These are phyloP conservation scores for Sycophila texana DNA, from an alignment of 2,888 invertebrate genomes.

Conservation along the genomic window DNA sequence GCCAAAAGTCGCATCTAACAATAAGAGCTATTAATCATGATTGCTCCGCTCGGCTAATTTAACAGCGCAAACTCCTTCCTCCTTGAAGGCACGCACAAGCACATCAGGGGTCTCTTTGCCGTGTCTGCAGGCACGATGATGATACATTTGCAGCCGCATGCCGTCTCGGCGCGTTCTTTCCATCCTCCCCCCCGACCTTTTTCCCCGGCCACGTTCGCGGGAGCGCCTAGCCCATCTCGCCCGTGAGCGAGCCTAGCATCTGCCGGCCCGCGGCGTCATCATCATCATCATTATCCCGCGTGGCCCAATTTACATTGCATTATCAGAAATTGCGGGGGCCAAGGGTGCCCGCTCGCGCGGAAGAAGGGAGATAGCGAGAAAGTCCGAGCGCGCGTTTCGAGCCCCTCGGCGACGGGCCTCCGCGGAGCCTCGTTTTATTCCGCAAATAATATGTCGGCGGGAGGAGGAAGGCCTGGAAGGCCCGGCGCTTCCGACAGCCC, in stretches of 20 bases:
- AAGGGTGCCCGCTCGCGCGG: background rate
- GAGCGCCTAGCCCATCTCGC: background rate
- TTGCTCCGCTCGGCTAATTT: too few relatives aligned
- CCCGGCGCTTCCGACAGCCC: slow-evolving; percentile 44
- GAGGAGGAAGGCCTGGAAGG: background rate
- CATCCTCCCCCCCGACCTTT: slow-evolving; percentile 16
- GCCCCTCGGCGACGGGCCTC: slow-evolving; percentile 23
- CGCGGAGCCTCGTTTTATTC: slow-evolving; percentile 41
- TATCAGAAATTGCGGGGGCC: slow-evolving; percentile 41
- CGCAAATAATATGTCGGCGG: slow-evolving; percentile 51
- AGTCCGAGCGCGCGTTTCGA: background rate
- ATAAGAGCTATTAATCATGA: too few relatives aligned
- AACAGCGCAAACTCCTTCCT: too few relatives aligned
- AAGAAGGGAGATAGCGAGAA: slow-evolving; percentile 7
- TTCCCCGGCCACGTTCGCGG: background rate
- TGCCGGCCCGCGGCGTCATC: slow-evolving; percentile 26
- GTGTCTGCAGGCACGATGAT: too few relatives aligned
- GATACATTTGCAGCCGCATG: too few relatives aligned
- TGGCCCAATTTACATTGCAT: slow-evolving; percentile 48
- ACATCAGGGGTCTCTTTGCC: too few relatives aligned
- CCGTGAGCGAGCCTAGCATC: slow-evolving; percentile 24
- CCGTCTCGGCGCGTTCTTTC: slow-evolving; percentile 10
- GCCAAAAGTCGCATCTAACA: too few relatives aligned
- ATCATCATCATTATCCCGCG: slow-evolving; percentile 41
- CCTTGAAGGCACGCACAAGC: too few relatives aligned